A percentile compares a stretch with the other conserved stretches of the same genome.
Conservation (phyloP, 2,888 invertebrate genomes). For the Brassicogethes aeneus region DNA sequence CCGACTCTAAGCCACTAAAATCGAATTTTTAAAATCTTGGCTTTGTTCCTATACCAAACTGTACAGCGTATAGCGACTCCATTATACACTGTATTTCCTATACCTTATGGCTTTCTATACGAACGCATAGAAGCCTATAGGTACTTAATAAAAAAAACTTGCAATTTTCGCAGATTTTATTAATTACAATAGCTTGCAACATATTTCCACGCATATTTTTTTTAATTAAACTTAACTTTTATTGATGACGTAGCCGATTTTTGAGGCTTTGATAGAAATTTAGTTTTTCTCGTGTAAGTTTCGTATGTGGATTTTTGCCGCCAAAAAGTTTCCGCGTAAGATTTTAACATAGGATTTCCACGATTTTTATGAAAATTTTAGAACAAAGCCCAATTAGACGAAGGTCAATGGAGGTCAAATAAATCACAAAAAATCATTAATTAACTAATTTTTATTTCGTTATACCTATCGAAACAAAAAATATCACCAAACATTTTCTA, state of each 20-base stretch:
- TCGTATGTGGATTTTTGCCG: conserved; percentile 30
- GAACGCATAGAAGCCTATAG: too few relatives aligned
- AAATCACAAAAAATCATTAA: conserved; percentile 7
- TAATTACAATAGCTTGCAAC: too few relatives aligned
- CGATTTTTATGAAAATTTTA: background rate
- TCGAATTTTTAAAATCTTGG: conserved; percentile 23
- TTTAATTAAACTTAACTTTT: too few relatives aligned
- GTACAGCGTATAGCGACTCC: conserved; percentile 41
- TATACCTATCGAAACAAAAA: too few relatives aligned
- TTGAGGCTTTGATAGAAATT: conserved; percentile 27
- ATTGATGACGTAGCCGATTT: conserved; percentile 40
- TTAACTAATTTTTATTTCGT: background rate
- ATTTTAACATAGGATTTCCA: background rate
- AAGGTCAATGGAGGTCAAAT: conserved; percentile 18
- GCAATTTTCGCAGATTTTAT: too few relatives aligned
- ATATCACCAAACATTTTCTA: too few relatives aligned
- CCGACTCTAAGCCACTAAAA: conserved; percentile 13
- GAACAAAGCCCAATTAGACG: background rate
- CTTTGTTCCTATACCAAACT: conserved; percentile 42
- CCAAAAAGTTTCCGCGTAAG: conserved; percentile 21
- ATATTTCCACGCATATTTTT: too few relatives aligned
- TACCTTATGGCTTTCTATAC: conserved; percentile 31
- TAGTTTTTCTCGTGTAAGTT: background rate
- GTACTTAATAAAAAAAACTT: too few relatives aligned
- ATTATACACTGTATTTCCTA: conserved; percentile 38